Evolutionary conservation across 1,140 invertebrate species (phyloP), one percentile per base, ranked within the genome.

Genomic region (Drosophila mojavensis): DNA sequence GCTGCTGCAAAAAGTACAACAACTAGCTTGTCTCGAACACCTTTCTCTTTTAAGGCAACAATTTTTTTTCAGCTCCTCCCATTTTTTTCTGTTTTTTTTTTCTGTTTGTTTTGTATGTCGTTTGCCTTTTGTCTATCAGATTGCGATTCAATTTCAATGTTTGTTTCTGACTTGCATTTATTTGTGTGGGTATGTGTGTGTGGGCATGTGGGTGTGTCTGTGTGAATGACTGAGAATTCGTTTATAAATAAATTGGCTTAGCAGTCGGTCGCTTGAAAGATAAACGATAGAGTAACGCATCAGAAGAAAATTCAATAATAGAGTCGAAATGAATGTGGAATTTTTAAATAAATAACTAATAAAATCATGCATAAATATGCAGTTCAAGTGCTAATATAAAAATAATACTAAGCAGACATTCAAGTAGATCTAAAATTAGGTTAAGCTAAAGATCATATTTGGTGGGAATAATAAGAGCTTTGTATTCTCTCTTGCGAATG

Each of bases 71-170:
- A 24, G 1, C 20, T 24, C 20, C 3, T 24, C 28, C 13, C 17
- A 17, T 17, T 17, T 17, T 17, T 17, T 17, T 17, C 20, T 24
- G 20, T 36, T 55, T 55, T 39, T 36, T 55, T 55, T 39, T 5
- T 55, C 15, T 11, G 24, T 54, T 43, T 69, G 10, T 43, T 54
- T 54, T 9, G 50, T n/a, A 36, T 11, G 33, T 51, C 47, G 48
- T 43, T 76, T 74, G 74, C 72, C 20, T 50, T 63, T 81, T 60
- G 69, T 60, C 79, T 66, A 66, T 81, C 48, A 78, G 61, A 70
- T 79, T 78, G 56, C 30, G 61, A 62, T 82, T 78, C 74, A 66
- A 81, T 78, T 78, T 74, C 68, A 65, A 56, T 64, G 62, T 59
- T 53, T 63, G 58, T 77, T 76, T 61, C 20, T 60, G 63, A 63